Conservation (phyloP, 2,113 vertebrate genomes). For the Antechinus stuartii region DNA sequence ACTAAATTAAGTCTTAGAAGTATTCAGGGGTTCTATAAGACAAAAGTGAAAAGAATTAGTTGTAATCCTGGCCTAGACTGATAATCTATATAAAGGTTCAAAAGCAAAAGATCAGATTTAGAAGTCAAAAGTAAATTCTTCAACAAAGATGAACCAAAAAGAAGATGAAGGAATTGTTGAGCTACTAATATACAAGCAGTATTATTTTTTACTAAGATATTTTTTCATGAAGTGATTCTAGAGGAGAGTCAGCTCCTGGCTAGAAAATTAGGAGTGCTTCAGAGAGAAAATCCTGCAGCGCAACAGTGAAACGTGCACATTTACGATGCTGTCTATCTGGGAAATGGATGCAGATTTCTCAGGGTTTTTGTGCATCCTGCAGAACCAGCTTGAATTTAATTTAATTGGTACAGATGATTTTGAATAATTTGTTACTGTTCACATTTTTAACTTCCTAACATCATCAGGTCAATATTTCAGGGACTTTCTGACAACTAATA, state of each 20-base stretch:
- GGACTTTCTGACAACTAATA: neutral
- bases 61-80: neutral
- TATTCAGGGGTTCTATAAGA: neutral
- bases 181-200: neutral
- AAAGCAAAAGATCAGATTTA: neutral
- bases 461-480: slow-evolving; percentile 4
- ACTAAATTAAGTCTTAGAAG: neutral
- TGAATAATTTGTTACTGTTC: neutral
- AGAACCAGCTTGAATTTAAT: neutral
- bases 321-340: neutral
- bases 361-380: neutral
- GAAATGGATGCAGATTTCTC: neutral
- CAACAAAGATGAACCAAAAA: neutral
- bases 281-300: neutral
- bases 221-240: neutral
- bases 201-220: neutral
- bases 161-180: neutral
- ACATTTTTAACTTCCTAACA: neutral
- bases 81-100: neutral
- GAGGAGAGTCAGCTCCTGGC: neutral
- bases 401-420: neutral
- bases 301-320: neutral
- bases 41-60: neutral
- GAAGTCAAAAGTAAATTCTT: neutral
- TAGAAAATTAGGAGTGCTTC: neutral